These are phyloP conservation scores for Acanthacorydalis orientalis DNA, from an alignment of 2,888 invertebrate genomes.

Conservation along the genomic window DNA sequence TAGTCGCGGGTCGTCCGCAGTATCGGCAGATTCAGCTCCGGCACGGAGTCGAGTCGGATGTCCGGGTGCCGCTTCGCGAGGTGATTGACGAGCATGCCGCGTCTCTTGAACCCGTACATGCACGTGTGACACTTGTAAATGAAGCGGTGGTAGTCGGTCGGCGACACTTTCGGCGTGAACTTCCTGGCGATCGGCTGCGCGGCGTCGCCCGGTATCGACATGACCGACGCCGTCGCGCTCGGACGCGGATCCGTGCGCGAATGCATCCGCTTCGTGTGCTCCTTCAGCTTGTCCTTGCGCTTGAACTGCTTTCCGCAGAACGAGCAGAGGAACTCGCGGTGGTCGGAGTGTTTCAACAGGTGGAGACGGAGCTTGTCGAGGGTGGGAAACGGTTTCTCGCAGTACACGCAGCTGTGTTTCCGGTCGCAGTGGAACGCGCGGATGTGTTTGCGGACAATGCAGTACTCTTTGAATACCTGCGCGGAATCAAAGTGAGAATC, in stretches of 20 bases:
- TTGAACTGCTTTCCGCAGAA: slow-evolving; percentile 64
- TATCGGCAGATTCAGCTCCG: slow-evolving; percentile 62
- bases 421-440: slow-evolving; percentile 52
- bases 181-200: slow-evolving; percentile 22
- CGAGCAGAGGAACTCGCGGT: slow-evolving; percentile 54
- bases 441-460: slow-evolving; percentile 55
- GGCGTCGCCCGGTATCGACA: no score
- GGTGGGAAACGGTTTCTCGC: slow-evolving; percentile 51
- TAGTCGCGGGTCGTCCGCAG: slow-evolving; percentile 60
- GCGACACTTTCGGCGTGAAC: slow-evolving; percentile 35
- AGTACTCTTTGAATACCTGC: slow-evolving; percentile 46
- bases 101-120: slow-evolving; percentile 58
- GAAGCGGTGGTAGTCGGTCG: slow-evolving; percentile 52
- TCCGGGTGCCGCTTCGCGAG: slow-evolving; percentile 59
- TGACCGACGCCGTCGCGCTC: no score
- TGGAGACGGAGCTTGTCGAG: slow-evolving; percentile 56
- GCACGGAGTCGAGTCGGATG: slow-evolving; percentile 44
- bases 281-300: slow-evolving; percentile 55
- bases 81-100: slow-evolving; percentile 76
- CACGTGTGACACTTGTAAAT: slow-evolving; percentile 64
- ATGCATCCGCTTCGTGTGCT: slow-evolving; percentile 54
- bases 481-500: slow-evolving; percentile 11
- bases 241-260: no score
- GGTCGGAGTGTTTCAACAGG: slow-evolving; percentile 45
- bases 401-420: slow-evolving; percentile 48